phyloP scores from a whole-genome alignment of 1,140 invertebrate genomes.

The Polyergus mexicanus region DNA sequence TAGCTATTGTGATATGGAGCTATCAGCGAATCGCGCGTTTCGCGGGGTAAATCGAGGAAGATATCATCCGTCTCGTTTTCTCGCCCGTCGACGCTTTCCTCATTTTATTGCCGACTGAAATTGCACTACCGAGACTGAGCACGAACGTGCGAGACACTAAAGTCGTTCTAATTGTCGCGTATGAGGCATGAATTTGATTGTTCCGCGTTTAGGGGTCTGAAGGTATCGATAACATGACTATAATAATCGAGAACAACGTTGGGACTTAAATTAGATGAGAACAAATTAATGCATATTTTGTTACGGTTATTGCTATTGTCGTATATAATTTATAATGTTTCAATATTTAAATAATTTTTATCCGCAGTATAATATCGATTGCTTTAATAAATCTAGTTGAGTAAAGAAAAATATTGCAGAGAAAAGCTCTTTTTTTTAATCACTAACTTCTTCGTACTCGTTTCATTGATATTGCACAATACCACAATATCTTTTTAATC shows the following conservation, averaged over 20 bases:
- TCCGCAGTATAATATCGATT: conserved; percentile 16
- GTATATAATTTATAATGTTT: not conserved
- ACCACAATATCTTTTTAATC: not conserved
- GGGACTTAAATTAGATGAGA: not conserved
- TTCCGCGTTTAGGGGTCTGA: not conserved
- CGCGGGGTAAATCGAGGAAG: conserved; percentile 36
- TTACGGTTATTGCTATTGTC: not conserved
- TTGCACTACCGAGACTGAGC: not conserved
- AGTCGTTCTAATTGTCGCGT: not conserved
- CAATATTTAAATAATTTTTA: not conserved
- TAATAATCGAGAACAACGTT: not conserved
- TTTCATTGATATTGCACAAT: conserved; percentile 2
- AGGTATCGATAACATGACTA: not conserved
- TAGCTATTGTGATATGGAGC: conserved; percentile 11
- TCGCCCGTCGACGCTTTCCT: not conserved
- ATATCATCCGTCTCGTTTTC: conserved; percentile 42
- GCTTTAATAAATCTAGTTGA: not conserved
- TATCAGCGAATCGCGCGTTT: conserved; percentile 35
- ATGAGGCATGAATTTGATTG: not conserved
- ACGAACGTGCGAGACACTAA: not conserved
- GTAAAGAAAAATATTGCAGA: conserved; percentile 4
- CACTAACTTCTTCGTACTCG: not conserved
- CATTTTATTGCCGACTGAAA: not conserved
- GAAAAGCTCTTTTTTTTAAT: not conserved
- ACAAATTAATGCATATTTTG: conserved; percentile 23